Conservation (phyloP, 2,888 invertebrate genomes). For the Leucoptera coffeella region DNA sequence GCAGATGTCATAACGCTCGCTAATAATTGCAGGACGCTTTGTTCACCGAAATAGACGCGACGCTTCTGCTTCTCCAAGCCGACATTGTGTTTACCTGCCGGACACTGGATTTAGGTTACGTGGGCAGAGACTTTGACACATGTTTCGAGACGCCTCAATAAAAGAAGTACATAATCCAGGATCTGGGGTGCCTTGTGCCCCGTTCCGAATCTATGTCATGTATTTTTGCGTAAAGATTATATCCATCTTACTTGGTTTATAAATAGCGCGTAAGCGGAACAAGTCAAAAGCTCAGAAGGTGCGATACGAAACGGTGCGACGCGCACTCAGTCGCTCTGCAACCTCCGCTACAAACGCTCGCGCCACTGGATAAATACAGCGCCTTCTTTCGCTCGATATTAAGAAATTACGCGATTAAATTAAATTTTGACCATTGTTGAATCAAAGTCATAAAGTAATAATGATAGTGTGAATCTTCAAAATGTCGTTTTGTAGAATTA, state of each 20-base stretch:
- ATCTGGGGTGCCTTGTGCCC: slow-evolving; percentile 14
- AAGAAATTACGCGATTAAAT: slow-evolving; percentile 10
- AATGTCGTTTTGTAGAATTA: slow-evolving; percentile 76
- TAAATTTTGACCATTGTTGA: slow-evolving; percentile 12
- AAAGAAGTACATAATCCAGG: slow-evolving; percentile 3
- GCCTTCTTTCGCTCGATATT: slow-evolving; percentile 14
- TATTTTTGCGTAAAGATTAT: slow-evolving; percentile 30
- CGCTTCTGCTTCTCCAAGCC: background rate
- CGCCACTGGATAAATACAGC: slow-evolving; percentile 11
- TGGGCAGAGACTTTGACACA: background rate
- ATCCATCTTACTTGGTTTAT: slow-evolving; percentile 42
- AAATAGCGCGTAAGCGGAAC: slow-evolving; percentile 48
- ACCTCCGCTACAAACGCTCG: slow-evolving; percentile 11
- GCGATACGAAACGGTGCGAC: slow-evolving; percentile 16
- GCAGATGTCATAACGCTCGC: background rate
- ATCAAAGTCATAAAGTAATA: slow-evolving; percentile 18
- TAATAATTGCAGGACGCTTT: background rate
- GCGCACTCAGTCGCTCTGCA: slow-evolving; percentile 25
- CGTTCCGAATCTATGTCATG: slow-evolving; percentile 36
- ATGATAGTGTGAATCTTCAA: slow-evolving; percentile 27
- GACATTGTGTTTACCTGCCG: background rate
- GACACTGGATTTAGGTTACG: slow-evolving; percentile 1
- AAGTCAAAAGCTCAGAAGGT: slow-evolving; percentile 30
- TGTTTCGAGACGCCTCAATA: too few relatives aligned
- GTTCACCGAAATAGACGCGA: background rate